Evolutionary conservation across 2,113 vertebrate species (phyloP).

Genomic region (Heterotis niloticus): DNA sequence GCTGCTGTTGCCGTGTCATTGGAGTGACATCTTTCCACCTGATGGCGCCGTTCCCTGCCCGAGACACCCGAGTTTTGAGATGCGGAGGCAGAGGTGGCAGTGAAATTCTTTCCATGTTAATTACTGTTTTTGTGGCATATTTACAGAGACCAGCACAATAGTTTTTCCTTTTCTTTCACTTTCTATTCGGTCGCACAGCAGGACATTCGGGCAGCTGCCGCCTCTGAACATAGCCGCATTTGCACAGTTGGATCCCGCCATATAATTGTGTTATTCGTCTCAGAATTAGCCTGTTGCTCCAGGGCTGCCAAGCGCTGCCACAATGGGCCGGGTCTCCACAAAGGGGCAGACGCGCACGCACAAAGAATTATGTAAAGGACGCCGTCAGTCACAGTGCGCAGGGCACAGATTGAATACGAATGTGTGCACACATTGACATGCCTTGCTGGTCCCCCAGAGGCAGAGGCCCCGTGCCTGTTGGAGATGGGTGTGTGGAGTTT

Average conservation of each 20-base stretch:
- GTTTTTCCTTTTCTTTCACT: neutral
- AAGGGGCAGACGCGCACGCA: slow-evolving; percentile 11
- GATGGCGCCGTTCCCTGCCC: neutral
- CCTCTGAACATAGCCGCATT: neutral
- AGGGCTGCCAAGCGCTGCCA: neutral
- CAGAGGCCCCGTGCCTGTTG: neutral
- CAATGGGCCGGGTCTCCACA: neutral
- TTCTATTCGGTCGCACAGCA: neutral
- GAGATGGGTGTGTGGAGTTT: too few species aligned
- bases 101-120: neutral
- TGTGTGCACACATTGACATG: slow-evolving; percentile 11
- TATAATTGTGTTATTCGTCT: neutral
- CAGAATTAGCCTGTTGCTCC: slow-evolving; percentile 10
- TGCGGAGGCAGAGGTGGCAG: neutral
- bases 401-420: slow-evolving; percentile 1
- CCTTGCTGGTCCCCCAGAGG: neutral
- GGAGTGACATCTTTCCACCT: neutral
- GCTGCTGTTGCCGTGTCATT: neutral
- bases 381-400: neutral
- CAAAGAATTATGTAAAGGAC: neutral
- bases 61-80: neutral
- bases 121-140: neutral
- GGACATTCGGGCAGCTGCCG: neutral
- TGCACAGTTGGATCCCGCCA: neutral
- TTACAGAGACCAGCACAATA: neutral